Conservation (phyloP, 2,888 invertebrate species). For the Drosophila hawaiiensis region DNA sequence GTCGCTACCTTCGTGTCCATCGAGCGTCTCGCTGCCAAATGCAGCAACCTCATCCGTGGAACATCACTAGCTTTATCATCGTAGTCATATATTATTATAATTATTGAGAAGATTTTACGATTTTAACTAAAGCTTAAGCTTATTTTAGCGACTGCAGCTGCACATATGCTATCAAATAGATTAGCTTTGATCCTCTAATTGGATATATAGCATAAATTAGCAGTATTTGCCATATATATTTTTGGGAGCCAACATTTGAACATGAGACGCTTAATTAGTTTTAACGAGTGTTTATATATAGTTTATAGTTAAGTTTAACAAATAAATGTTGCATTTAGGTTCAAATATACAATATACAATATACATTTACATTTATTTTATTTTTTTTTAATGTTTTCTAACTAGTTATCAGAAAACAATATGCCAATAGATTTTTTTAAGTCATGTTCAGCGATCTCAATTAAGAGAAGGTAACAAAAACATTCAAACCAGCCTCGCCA, state of each 20-base stretch:
- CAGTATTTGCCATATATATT: constrained; percentile 60
- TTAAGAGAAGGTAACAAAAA: constrained; percentile 19
- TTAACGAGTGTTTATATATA: constrained; percentile 12
- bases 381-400: constrained; percentile 16
- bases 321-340: constrained; percentile 34
- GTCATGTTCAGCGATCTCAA: neutral
- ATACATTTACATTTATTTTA: constrained; percentile 23
- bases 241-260: constrained; percentile 41
- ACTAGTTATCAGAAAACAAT: constrained; percentile 35
- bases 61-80: constrained; percentile 8
- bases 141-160: constrained; percentile 28
- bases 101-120: constrained; percentile 49
- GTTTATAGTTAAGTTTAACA: constrained; percentile 20
- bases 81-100: constrained; percentile 39
- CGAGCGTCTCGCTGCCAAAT: constrained; percentile 41
- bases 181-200: neutral
- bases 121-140: constrained; percentile 68
- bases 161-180: constrained; percentile 29
- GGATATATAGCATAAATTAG: constrained; percentile 13
- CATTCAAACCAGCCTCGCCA: neutral
- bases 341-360: constrained; percentile 29
- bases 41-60: constrained; percentile 16
- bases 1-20: constrained; percentile 18
- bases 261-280: constrained; percentile 61
- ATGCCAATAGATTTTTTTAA: constrained; percentile 19